Evolutionary conservation across 2,113 vertebrate genomes (phyloP).

Genomic region (Malurus cyaneus): DNA sequence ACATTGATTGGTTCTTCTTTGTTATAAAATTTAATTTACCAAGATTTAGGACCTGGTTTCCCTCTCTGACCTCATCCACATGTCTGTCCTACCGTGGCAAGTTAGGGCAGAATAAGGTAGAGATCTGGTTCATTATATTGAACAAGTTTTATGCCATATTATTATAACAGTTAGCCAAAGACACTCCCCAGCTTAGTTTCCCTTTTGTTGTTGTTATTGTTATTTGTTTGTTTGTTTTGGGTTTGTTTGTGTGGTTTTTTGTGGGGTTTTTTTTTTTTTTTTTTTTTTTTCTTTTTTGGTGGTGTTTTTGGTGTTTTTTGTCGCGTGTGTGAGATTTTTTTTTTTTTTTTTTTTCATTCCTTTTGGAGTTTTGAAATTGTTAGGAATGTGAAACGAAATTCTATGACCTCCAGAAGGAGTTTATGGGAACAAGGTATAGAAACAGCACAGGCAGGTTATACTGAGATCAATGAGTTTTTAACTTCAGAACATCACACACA

Average conservation of each 20-base stretch:
- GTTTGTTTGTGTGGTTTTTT: too few relatives aligned
- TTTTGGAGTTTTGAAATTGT: not conserved
- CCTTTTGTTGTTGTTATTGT: too few relatives aligned
- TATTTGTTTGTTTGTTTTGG: not conserved
- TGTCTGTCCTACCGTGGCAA: not conserved
- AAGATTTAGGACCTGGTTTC: not conserved
- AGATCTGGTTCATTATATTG: not conserved
- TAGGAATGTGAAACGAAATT: not conserved
- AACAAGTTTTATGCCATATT: not conserved
- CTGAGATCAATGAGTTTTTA: not conserved
- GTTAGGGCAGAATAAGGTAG: not conserved
- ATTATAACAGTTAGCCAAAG: not conserved
- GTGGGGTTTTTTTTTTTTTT: not conserved
- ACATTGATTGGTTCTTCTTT: not conserved
- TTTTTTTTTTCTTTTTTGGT: too few relatives aligned
- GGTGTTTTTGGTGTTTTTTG: not conserved
- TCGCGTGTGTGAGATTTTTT: not conserved
- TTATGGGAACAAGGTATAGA: not conserved
- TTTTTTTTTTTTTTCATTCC: not conserved
- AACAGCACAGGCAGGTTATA: not conserved
- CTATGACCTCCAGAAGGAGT: not conserved
- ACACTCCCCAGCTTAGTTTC: fast-evolving
- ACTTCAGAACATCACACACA: not conserved
- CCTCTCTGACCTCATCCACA: not conserved
- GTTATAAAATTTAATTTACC: not conserved